Base-by-base conservation (phyloP, 2,797 vertebrate genomes). In the Centroberyx gerrardi region DNA sequence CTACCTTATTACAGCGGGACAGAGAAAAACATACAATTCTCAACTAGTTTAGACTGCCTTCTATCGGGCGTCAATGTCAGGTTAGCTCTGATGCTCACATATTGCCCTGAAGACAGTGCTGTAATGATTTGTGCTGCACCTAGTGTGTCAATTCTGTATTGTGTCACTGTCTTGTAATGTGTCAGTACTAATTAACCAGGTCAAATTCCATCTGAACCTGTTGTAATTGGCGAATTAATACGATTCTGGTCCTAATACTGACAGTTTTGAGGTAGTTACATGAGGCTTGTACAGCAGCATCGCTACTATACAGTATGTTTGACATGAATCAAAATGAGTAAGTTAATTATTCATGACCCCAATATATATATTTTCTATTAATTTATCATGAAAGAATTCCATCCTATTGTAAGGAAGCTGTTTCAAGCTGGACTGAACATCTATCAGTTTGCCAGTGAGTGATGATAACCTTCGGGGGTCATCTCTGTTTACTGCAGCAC, bases 401-500 rank as follows among this genome's bases (percentile, higher is more conserved):
- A 51, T 68, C 15, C 54, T 55, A 53, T 72, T 59, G 49, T 85
- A 69, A 63, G 63, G 67, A 69, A 68, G 65, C 59, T 68, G 72
- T 70, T 73, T 68, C n/a, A 65, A 38, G 59, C 62, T 60, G 60
- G 66, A 58, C 53, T 55, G 55, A 58, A 49, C 74, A 68, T 79
- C 72, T 82, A 62, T 87, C 87, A 77, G 68, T 68, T 56, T 78
- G 55, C 72, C 83, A 65, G 61, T 79, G 74, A 88, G 76, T 62
- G 78, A 86, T 71, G 74, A 58, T 82, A 76, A 91, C 85, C 83
- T 88, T 81, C 67, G n/a, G 68, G 69, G 91, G 87, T 92, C 89
- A 88, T 88, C 84, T 88, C 81, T 87, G 85, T 91, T 92, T 88
- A 84, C 70, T 58, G 80, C 74, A 64, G 4, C 68, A 73, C 52